These are phyloP conservation scores for Cerastis rubricosa DNA, from an alignment of 2,888 invertebrate genomes.

Conservation along the genomic window DNA sequence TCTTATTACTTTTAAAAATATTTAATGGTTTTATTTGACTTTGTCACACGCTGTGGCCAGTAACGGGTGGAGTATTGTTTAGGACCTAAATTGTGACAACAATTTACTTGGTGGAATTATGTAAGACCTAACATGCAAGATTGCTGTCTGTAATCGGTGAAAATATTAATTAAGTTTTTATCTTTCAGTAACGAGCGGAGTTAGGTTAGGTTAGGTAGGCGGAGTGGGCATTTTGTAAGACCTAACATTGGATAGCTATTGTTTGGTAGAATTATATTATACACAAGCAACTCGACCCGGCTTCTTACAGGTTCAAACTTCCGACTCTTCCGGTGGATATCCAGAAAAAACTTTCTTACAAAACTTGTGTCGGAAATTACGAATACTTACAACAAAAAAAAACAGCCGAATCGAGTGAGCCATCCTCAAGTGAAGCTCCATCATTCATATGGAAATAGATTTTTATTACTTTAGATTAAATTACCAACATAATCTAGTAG, in stretches of 20 bases:
- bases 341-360: too few species aligned
- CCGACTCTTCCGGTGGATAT: background rate
- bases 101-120: background rate
- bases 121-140: background rate
- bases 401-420: background rate
- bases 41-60: conserved; percentile 1
- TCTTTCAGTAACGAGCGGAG: background rate
- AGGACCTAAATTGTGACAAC: background rate
- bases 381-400: too few species aligned
- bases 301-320: background rate
- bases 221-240: too few species aligned
- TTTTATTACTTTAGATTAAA: background rate
- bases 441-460: background rate
- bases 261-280: background rate
- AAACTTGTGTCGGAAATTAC: too few species aligned
- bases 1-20: background rate
- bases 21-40: background rate
- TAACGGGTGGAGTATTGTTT: background rate
- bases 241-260: background rate
- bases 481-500: background rate
- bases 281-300: too few species aligned
- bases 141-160: background rate
- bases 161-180: background rate
- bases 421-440: background rate
- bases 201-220: too few species aligned